phyloP scores from a whole-genome alignment of 2,888 invertebrate genomes.

The Thymelicus lineola region DNA sequence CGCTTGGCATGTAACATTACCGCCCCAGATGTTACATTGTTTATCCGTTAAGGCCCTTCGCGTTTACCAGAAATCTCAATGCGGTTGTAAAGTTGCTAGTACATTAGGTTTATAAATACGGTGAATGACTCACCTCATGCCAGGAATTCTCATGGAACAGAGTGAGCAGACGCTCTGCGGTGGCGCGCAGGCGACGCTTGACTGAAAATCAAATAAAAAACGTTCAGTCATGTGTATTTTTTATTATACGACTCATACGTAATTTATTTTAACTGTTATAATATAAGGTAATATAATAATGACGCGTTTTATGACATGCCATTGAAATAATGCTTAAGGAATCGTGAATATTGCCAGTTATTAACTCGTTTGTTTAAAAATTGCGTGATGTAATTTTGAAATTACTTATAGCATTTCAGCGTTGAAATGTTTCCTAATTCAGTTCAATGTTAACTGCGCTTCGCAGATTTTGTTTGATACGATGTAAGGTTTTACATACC shows the following conservation, averaged over 20 bases:
- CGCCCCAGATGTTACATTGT: constrained; percentile 39
- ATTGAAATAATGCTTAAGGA: not conserved
- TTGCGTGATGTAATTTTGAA: constrained; percentile 18
- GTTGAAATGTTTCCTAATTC: constrained; percentile 26
- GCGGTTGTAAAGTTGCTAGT: constrained; percentile 39
- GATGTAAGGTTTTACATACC: not conserved
- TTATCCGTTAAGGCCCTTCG: constrained; percentile 38
- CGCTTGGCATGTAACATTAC: constrained; percentile 34
- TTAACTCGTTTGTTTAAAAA: not conserved
- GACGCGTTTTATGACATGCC: not conserved
- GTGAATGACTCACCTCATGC: constrained; percentile 79
- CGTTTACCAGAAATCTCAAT: constrained; percentile 40
- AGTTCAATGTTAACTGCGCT: constrained; percentile 34
- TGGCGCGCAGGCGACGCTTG: constrained; percentile 65
- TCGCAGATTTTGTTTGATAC: constrained; percentile 12
- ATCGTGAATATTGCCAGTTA: not conserved
- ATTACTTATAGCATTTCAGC: constrained; percentile 41
- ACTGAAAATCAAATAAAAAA: constrained; percentile 65
- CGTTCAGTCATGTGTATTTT: constrained; percentile 40
- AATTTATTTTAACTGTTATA: constrained; percentile 5
- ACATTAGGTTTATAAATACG: constrained; percentile 51
- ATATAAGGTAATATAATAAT: not conserved
- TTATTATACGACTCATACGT: constrained; percentile 7
- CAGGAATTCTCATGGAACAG: constrained; percentile 71
- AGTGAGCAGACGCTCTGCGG: constrained; percentile 52